Conservation (phyloP, 2,113 vertebrate genomes). For the Phyllostomus hastatus region DNA sequence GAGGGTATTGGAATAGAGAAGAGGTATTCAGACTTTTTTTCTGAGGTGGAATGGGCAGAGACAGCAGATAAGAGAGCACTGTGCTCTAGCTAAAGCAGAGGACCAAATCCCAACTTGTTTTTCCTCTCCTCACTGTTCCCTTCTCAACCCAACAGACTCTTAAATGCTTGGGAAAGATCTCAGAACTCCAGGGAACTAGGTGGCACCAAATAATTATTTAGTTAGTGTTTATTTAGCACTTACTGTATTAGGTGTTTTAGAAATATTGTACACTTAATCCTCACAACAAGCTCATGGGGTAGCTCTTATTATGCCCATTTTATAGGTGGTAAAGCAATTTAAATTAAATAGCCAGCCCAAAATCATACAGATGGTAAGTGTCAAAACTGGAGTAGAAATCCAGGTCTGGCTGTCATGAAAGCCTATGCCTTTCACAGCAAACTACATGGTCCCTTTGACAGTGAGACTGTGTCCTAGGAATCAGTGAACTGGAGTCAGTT, state of each 20-base stretch:
- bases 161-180: neutral
- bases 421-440: neutral
- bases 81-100: neutral
- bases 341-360: neutral
- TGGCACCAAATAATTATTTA: neutral
- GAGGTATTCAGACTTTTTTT: neutral
- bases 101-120: neutral
- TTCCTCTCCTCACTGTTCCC: neutral
- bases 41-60: neutral
- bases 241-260: neutral
- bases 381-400: neutral
- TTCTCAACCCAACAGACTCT: neutral
- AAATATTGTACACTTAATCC: neutral
- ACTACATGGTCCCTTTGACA: neutral
- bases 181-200: neutral
- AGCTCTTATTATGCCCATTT: neutral
- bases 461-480: neutral
- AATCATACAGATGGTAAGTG: neutral
- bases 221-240: neutral
- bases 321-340: neutral
- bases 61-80: neutral
- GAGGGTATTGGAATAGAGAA: neutral
- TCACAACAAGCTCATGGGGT: neutral
- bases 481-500: neutral
- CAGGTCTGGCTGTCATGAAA: neutral